A percentile compares a stretch with the other conserved stretches of the same genome.
These are phyloP conservation scores for Oscheius sp. DNA, from an alignment of 2,888 invertebrate species.

Conservation along the genomic window DNA sequence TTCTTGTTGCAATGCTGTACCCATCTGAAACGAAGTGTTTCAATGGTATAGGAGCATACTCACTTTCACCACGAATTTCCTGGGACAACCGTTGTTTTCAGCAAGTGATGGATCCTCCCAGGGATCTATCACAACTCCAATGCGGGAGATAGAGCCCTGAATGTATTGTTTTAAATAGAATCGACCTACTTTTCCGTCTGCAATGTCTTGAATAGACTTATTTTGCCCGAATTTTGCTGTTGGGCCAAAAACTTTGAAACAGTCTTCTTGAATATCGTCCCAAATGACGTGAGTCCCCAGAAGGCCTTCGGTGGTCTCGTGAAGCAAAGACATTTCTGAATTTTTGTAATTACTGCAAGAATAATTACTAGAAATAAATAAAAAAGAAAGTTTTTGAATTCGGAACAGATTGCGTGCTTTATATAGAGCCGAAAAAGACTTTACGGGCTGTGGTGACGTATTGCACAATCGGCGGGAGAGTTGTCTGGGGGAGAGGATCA, in stretches of 20 bases:
- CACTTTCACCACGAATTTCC: conserved; percentile 20
- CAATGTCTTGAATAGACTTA: conserved; percentile 15
- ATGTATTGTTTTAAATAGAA: background rate
- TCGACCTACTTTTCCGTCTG: conserved; percentile 10
- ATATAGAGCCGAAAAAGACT: background rate
- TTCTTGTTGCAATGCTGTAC: conserved; percentile 5
- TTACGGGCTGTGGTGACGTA: background rate
- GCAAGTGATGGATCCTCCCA: conserved; percentile 4
- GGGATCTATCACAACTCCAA: conserved; percentile 4
- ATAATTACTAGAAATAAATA: background rate
- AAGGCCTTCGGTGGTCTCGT: conserved; percentile 1
- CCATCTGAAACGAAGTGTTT: conserved; percentile 4
- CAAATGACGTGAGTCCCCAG: conserved; percentile 25
- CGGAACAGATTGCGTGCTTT: background rate
- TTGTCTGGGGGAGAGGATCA: background rate
- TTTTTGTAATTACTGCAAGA: background rate
- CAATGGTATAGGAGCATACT: background rate
- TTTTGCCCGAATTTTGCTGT: background rate
- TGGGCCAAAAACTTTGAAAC: conserved; percentile 1
- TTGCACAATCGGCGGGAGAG: conserved; percentile 22
- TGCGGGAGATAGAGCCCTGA: conserved; percentile 17
- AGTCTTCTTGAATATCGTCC: conserved; percentile 21
- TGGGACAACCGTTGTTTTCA: conserved; percentile 2
- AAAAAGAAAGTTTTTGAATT: background rate
- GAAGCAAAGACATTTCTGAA: background rate